Conservation (phyloP, 2,797 vertebrate genomes). For the Dicrostonyx torquatus region DNA sequence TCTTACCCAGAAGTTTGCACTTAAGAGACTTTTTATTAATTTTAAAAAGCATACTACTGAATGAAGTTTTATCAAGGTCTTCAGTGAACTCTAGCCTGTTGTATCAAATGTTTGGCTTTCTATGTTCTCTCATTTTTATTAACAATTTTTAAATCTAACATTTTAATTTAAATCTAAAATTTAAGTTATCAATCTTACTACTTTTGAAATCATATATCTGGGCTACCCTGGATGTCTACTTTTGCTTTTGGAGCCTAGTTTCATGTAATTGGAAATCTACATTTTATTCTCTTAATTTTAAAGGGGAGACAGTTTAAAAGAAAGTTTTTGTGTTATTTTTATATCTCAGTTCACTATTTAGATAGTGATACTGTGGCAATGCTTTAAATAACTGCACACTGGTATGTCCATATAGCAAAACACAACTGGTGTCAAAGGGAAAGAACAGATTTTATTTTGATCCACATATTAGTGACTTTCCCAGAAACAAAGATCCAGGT, state of each 20-base stretch:
- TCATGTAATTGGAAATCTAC: neutral
- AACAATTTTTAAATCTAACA: neutral
- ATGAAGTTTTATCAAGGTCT: neutral
- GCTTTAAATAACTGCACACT: neutral
- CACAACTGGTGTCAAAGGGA: neutral
- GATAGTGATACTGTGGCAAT: no score
- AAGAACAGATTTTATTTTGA: neutral
- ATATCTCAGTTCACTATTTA: no score
- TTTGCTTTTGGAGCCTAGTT: neutral
- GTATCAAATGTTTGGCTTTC: neutral
- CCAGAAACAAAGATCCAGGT: neutral
- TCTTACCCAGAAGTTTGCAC: neutral
- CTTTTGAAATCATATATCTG: neutral
- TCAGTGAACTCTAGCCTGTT: neutral
- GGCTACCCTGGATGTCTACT: accelerated
- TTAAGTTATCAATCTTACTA: no score
- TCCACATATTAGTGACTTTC: neutral
- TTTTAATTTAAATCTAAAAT: no score
- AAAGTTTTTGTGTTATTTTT: neutral
- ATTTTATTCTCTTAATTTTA: neutral
- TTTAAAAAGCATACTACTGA: neutral
- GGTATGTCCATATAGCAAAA: neutral
- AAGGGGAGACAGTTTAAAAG: neutral
- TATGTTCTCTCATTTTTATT: neutral
- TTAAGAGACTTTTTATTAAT: neutral